Evolutionary conservation across 2,113 vertebrate species (phyloP).

Genomic region (Macrotus californicus): DNA sequence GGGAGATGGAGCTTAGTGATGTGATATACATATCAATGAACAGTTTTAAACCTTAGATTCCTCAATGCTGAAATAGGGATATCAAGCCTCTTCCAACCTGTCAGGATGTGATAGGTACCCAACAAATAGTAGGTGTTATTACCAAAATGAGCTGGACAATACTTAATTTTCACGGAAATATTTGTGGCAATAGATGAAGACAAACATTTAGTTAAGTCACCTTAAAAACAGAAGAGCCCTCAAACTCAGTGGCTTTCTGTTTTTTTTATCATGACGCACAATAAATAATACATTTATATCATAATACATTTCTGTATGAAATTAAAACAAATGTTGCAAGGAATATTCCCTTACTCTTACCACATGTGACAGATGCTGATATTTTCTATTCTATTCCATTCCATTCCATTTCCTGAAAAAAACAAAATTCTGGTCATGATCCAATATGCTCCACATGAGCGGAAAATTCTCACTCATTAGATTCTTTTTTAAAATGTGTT

Average conservation of each 20-base stretch:
- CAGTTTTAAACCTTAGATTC: neutral
- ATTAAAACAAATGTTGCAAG: neutral
- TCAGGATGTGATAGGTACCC: neutral
- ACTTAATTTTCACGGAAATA: neutral
- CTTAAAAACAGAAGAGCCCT: neutral
- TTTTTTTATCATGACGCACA: neutral
- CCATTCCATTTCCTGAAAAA: neutral
- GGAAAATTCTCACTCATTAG: constrained; percentile 66
- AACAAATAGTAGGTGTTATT: neutral
- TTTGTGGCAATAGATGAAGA: neutral
- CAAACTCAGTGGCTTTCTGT: neutral
- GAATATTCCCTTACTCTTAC: neutral
- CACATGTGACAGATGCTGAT: neutral
- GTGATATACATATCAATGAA: neutral
- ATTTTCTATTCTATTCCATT: neutral
- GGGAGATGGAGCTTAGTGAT: neutral
- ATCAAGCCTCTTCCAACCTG: neutral
- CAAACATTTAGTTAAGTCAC: neutral
- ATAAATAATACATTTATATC: neutral
- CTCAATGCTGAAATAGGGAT: neutral
- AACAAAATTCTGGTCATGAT: neutral
- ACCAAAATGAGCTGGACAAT: neutral
- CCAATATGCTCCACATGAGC: neutral
- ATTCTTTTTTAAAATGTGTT: constrained; percentile 33
- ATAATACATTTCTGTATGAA: neutral